These are phyloP conservation scores for Triops longicaudatus DNA, from an alignment of 1,140 invertebrate species.

Conservation along the genomic window DNA sequence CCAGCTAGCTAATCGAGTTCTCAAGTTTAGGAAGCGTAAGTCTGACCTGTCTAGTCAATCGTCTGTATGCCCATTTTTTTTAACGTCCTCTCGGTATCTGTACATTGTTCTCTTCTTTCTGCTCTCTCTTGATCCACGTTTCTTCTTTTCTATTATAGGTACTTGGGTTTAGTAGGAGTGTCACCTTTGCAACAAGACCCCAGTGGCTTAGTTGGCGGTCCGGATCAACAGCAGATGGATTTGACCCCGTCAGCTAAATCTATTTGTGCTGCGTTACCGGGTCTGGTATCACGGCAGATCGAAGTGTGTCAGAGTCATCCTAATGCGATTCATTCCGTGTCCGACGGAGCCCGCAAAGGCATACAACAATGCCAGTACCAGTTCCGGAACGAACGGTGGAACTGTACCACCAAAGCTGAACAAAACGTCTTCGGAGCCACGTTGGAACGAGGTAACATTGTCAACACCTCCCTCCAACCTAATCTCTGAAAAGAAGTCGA, in stretches of 20 bases:
- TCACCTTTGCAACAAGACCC: constrained; percentile 31
- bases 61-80: neutral
- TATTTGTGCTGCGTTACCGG: constrained; percentile 36
- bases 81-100: neutral
- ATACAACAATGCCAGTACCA: constrained; percentile 50
- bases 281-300: constrained; percentile 43
- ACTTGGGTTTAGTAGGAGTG: constrained; percentile 46
- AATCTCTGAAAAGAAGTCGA: no score
- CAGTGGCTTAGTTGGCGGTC: constrained; percentile 31
- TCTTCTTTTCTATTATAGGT: constrained; percentile 38
- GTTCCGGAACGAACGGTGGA: constrained; percentile 51
- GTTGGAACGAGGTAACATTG: constrained; percentile 39
- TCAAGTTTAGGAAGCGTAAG: neutral
- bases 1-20: neutral
- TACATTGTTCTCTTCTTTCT: neutral
- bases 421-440: constrained; percentile 43
- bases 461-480: neutral
- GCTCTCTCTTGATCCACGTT: constrained; percentile 18
- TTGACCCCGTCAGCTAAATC: constrained; percentile 29
- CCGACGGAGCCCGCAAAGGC: constrained; percentile 45
- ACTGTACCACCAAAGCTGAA: constrained; percentile 44
- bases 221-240: constrained; percentile 28
- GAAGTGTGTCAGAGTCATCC: constrained; percentile 45
- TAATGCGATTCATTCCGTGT: constrained; percentile 44
- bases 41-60: neutral